Base-by-base conservation (phyloP, 2,113 vertebrate genomes). In the Jacana jacana region DNA sequence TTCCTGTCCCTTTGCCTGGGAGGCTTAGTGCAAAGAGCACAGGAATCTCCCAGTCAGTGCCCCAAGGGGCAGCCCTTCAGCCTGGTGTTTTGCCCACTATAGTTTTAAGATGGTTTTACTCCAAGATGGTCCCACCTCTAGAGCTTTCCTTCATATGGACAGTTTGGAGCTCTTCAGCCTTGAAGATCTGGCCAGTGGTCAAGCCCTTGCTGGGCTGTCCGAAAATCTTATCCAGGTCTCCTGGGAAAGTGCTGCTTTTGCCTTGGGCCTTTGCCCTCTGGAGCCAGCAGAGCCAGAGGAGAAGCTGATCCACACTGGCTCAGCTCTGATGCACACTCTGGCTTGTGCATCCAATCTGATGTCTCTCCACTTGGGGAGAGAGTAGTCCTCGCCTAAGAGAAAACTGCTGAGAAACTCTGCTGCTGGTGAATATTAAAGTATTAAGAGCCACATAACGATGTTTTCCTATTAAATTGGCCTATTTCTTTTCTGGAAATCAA, bases 1-100 rank as follows among this genome's bases (percentile, higher is more conserved):
- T 17, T 46, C 35, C 44, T 12, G 4, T 40, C 31, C 35, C 31
- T 30, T 35, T 44, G 3, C 48, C 44, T 0, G 0, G 1, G 12
- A 64, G 64, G 13, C 14, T 2, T 13, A 30, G 31, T 66, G 46
- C 3, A 52, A 6, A 66, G 25, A 1, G 4, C 52, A 18, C 0
- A 1, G 65, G 19, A 46, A 46, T 46, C 44, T 88, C 66, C 37
- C 72, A 63, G 44, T 18, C 51, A 18, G 0, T 20, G 40, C 9
- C 20, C 18, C 51, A 68, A 20, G 27, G 39, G 58, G 25, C 64
- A 69, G 20, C 28, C 44, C 65, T 49, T 28, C 31, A 63, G 37
- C n/a, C 63, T 25, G n/a, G 22, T 17, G n/a, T 25, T 89, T 52
- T 33, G 44, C 37, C 33, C 57, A 80, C 18, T 3, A 2, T 35